Evolutionary conservation across 2,113 vertebrate species (phyloP).

Genomic region (Coracopsis vasa): DNA sequence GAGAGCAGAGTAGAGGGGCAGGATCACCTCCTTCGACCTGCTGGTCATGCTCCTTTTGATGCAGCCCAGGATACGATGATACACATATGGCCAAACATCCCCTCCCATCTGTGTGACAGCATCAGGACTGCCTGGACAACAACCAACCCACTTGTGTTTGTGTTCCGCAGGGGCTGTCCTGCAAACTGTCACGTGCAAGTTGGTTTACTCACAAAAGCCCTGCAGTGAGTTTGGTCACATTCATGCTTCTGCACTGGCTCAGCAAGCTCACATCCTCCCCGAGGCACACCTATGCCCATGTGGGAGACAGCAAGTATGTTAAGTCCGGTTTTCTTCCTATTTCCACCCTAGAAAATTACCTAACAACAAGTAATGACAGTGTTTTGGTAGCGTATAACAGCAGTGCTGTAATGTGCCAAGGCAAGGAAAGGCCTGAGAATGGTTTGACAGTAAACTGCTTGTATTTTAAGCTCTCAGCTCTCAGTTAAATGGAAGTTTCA

Average conservation of each 20-base stretch:
- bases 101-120: fast-evolving
- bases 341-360: not conserved
- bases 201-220: not conserved
- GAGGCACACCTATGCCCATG: not conserved
- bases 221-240: not conserved
- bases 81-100: not conserved
- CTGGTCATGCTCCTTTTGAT: not conserved
- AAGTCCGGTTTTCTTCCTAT: not conserved
- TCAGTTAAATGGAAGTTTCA: constrained; percentile 18
- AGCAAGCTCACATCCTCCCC: not conserved
- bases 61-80: not conserved
- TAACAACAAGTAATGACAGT: not conserved
- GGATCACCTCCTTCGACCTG: not conserved
- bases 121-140: not conserved
- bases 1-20: not conserved
- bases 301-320: not conserved
- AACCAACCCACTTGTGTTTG: not conserved
- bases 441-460: not conserved
- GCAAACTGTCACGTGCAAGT: not conserved
- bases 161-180: not conserved
- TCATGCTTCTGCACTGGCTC: not conserved
- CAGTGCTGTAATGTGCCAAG: not conserved
- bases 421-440: not conserved
- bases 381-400: not conserved
- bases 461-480: constrained; percentile 27